Base-by-base conservation (phyloP, 35 echinoderm and acorn worm genomes). In the Heliocidaris erythrogramma region DNA sequence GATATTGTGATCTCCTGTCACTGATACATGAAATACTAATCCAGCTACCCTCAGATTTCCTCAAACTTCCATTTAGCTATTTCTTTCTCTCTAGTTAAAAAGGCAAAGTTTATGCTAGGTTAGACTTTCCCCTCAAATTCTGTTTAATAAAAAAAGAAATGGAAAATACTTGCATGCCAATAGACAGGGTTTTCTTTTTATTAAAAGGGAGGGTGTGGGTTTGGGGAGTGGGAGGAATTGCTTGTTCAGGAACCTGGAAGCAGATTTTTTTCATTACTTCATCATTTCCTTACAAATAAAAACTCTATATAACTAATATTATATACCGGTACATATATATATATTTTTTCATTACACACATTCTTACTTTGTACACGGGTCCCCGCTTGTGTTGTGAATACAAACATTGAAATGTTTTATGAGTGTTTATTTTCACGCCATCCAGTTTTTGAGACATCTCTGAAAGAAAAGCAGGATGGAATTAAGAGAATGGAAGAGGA, bases 401-500 rank as follows among this genome's bases (percentile, higher is more conserved):
- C 14, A 84, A 2, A 18, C n/a, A 29, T 14, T 84, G 2, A 18
- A 18, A 29, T 2, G 9, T 32, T n/a, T 86, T 0, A 86, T 86
- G 31, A 29, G n/a, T 9, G 31, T 86, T 29, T 86, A 32, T 86
- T 29, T 32, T 6, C 31, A 30, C n/a, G 17, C 9, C 31, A 47
- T 48, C 87, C 27, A 92, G 91, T 92, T 92, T 49, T 92, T 8
- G 91, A 92, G 27, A 48, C 48, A 27, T 52, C 91, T 30, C 16
- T 59, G 5, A 92, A 92, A 27, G 91, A 92, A 50, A 92, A 92
- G 27, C 91, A 52, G 16, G 91, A 92, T 59, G 91, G 91, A 30
- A 92, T 92, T 12, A 52, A 48, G 49, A 49, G 49, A 59, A 92
- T 92, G 47, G 91, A 92, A 59, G 91, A 92, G 13, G 47, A 92